Evolutionary conservation across 2,797 vertebrate species (phyloP).

Genomic region (Sebastolobus altivelis): DNA sequence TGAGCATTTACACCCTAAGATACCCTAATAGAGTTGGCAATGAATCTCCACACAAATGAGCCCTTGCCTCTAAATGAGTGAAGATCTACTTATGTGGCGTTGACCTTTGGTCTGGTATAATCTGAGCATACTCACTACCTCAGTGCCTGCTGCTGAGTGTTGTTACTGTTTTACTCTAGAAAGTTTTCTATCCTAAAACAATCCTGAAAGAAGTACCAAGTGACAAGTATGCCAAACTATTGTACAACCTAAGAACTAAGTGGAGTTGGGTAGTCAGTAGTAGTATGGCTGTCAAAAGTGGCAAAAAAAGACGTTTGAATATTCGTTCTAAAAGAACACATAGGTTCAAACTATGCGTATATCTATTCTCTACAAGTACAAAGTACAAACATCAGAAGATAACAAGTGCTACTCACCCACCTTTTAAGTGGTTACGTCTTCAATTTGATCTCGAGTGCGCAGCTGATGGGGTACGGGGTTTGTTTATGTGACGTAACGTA

Average conservation of each 20-base stretch:
- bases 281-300: no score
- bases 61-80: background rate
- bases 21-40: background rate
- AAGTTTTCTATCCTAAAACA: background rate
- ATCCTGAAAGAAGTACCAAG: background rate
- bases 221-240: background rate
- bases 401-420: no score
- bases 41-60: background rate
- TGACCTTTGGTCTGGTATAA: conserved; percentile 7
- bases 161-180: background rate
- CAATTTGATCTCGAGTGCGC: no score
- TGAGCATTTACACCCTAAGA: background rate
- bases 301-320: no score
- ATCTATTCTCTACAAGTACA: no score
- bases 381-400: no score
- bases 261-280: background rate
- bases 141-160: background rate
- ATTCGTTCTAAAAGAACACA: no score
- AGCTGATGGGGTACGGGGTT: no score
- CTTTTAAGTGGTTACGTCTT: no score
- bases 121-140: background rate
- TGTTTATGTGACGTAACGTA: no score
- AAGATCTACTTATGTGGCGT: background rate
- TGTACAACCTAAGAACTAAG: background rate
- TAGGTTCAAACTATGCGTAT: no score